Evolutionary conservation across 2,797 vertebrate genomes (phyloP).

Genomic region (Rhinophrynus dorsalis): DNA sequence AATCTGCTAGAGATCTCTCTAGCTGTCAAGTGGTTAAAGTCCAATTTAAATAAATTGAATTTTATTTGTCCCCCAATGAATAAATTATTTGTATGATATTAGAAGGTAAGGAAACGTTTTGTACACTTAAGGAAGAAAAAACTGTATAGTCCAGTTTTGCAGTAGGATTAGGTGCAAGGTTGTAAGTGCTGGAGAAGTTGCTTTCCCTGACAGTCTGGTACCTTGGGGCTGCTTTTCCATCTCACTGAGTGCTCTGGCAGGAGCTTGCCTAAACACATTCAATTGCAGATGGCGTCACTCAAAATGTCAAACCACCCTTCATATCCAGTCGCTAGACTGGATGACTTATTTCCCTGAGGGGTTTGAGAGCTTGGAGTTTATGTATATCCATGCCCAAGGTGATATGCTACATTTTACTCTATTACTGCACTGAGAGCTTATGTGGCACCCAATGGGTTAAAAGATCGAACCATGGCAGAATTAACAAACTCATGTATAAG

Average conservation of each 20-base stretch:
- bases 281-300: conserved; percentile 11
- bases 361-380: background rate
- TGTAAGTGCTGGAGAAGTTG: background rate
- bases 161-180: background rate
- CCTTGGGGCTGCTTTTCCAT: conserved; percentile 29
- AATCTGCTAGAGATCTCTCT: too few relatives aligned
- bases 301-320: conserved; percentile 22
- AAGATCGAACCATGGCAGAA: background rate
- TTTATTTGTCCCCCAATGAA: too few relatives aligned
- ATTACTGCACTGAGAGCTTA: background rate
- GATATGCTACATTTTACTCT: background rate
- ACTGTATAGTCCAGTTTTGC: background rate
- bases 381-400: background rate
- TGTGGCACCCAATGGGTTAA: background rate
- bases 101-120: too few relatives aligned
- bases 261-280: conserved; percentile 8
- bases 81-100: too few relatives aligned
- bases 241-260: conserved; percentile 13
- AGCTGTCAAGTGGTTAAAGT: too few relatives aligned
- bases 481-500: background rate
- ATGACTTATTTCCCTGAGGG: conserved; percentile 9
- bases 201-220: conserved; percentile 3
- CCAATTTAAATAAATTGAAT: too few relatives aligned
- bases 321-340: conserved; percentile 7
- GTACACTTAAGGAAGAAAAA: too few relatives aligned